Base-by-base conservation (phyloP, 1,140 invertebrate species). In the Gyrodactylus salaris region DNA sequence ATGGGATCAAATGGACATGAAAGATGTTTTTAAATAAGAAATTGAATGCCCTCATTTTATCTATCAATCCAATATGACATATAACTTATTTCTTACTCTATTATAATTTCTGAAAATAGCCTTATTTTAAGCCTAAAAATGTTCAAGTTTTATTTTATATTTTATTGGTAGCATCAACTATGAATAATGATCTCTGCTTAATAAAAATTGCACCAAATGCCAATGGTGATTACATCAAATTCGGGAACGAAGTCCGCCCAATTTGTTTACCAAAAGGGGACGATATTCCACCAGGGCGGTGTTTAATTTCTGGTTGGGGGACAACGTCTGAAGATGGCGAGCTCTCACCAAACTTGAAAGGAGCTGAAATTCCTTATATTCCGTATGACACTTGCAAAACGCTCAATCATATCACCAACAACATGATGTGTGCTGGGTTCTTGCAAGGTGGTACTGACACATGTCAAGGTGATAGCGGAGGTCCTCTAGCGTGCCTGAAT, bases 291-390 rank as follows among this genome's bases (percentile, higher is more conserved):
- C n/a, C n/a, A 68, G 79, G 84, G 23, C 87, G 86, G 75, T 88
- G 87, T 77, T 86, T 86, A 19, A 86, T 89, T 71, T 87, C 87
- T 69, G 88, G 88, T 74, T 89, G 87, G 83, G 87, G 87, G 0
- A 85, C 85, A 25, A 83, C 84, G 1, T 69, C 25, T 7, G 1
- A 7, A 1, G 82, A 85, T 69, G 21, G 25, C 25, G 21, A n/a
- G 25, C 21, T 24, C 21, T 7, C 68, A 7, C 21, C 21, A 69
- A 69, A 69, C 7, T 20, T 69, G 1, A 22, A 22, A 20, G 68
- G 21, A 1, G 68, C 68, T 69, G 68, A 69, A 69, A 24, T 69
- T 69, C 68, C 68, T 2, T n/a, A 22, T 7, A 69, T 69, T n/a
- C 21, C 21, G 25, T 1, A n/a, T 2, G 68, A 69, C 21, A 69